Base-by-base conservation (phyloP, 2,888 invertebrate species). In the Dicycla oo region DNA sequence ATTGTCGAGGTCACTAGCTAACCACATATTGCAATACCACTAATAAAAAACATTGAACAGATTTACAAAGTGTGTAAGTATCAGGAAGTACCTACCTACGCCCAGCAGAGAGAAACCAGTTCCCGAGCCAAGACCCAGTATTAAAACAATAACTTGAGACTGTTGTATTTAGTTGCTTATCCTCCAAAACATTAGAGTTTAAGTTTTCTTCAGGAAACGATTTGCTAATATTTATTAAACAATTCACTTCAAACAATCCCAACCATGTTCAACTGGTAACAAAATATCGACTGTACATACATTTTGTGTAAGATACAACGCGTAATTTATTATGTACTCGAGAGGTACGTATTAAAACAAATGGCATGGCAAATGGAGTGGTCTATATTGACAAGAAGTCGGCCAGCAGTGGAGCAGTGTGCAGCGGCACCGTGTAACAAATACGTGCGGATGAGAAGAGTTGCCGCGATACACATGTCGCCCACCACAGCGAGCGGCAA, bases 181-280 rank as follows among this genome's bases (percentile, higher is more conserved):
- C 51, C 69, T 80, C 30, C 66, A 53, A 69, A 80, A 72, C 58
- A 75, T 62, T 74, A 40, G 10, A 57, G 71, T 62, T 75, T 66
- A 47, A 70, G 26, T 63, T 72, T 75, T 69, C 45, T 34, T 67
- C 60, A 73, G 80, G 80, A 80, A 81, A 57, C 69, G 43, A 51
- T 23, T 69, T 23, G 64, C 23, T 57, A 64, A 76, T 81, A 77
- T 80, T 80, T 69, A 81, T 65, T 60, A 80, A 80, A 81, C 80
- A 80, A 73, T 67, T 51, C 51, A 60, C 38, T 53, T 60, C 18
- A 69, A 80, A 75, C 75, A 75, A 66, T 66, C 23, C 53, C 20
- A 40, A 63, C 30, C 38, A 60, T 23, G 47, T 62, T 64, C 13
- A 51, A 47, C 23, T 71, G 15, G 53, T 58, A 58, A 54, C 49